Conservation (phyloP, 2,888 invertebrate species). For the Onchidella celtica region DNA sequence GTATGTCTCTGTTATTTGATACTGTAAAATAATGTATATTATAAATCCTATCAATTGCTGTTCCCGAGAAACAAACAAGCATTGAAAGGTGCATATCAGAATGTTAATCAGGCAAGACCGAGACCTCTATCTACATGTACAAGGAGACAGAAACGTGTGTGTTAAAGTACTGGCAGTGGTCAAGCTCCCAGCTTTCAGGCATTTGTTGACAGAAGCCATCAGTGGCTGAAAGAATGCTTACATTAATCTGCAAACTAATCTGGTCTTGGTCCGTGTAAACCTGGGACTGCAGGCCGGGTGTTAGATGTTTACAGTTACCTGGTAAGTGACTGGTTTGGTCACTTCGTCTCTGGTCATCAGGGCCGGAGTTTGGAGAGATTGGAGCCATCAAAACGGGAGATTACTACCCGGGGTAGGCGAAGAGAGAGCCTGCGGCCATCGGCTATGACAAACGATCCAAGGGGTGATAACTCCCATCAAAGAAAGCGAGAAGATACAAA, state of each 20-base stretch:
- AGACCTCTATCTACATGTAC: no score
- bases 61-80: no score
- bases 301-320: not conserved
- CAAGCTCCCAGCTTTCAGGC: not conserved
- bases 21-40: no score
- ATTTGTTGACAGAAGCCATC: slow-evolving; percentile 11
- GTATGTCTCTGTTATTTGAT: no score
- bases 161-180: no score
- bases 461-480: not conserved
- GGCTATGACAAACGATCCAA: not conserved
- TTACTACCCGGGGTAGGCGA: not conserved
- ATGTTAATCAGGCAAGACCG: no score
- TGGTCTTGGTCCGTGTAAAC: not conserved
- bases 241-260: slow-evolving; percentile 6
- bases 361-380: not conserved
- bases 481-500: not conserved
- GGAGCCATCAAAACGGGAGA: not conserved
- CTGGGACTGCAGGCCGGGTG: not conserved
- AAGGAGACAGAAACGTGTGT: no score
- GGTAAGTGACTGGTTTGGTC: not conserved
- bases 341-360: not conserved
- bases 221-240: not conserved
- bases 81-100: no score
- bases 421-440: not conserved
- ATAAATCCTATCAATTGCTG: no score